Conservation (phyloP, 2,888 invertebrate genomes). For the Linhomoeus sp. region DNA sequence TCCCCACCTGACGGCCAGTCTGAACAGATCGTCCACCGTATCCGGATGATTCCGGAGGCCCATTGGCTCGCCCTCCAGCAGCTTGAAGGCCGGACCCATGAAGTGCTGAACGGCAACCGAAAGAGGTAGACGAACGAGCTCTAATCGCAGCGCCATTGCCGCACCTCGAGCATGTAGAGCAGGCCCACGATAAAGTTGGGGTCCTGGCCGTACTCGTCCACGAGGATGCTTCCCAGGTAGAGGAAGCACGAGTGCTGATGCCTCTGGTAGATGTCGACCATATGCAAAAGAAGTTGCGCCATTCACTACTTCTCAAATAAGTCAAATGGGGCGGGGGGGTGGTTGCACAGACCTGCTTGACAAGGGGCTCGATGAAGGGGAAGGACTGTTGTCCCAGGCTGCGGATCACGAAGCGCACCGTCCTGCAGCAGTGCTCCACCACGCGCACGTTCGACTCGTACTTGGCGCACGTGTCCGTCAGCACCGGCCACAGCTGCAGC, state of each 20-base stretch:
- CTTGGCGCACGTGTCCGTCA: slow-evolving; percentile 54
- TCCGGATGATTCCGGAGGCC: slow-evolving; percentile 81
- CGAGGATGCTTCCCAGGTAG: slow-evolving; percentile 63
- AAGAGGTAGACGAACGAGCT: too few species aligned
- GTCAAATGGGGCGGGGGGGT: not conserved
- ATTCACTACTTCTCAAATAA: not conserved
- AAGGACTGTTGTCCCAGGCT: slow-evolving; percentile 58
- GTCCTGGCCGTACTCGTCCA: slow-evolving; percentile 57
- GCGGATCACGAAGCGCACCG: slow-evolving; percentile 60
- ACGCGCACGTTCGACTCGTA: slow-evolving; percentile 61
- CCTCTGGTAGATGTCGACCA: slow-evolving; percentile 49
- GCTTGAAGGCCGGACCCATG: slow-evolving; percentile 34
- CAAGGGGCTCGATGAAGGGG: slow-evolving; percentile 55
- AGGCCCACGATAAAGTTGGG: slow-evolving; percentile 54
- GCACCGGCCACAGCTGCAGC: slow-evolving; percentile 59
- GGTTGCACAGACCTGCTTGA: slow-evolving; percentile 44
- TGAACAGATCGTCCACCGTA: slow-evolving; percentile 88
- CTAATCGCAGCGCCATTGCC: not conserved
- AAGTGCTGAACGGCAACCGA: slow-evolving; percentile 28
- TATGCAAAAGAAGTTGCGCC: slow-evolving; percentile 30
- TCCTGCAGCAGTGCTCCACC: slow-evolving; percentile 76
- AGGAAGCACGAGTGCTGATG: slow-evolving; percentile 68
- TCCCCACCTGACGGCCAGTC: slow-evolving; percentile 46
- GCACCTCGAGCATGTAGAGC: slow-evolving; percentile 58
- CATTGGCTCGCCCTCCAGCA: slow-evolving; percentile 53